phyloP scores from a whole-genome alignment of 2,113 vertebrate genomes.

The Alethe castanea region DNA sequence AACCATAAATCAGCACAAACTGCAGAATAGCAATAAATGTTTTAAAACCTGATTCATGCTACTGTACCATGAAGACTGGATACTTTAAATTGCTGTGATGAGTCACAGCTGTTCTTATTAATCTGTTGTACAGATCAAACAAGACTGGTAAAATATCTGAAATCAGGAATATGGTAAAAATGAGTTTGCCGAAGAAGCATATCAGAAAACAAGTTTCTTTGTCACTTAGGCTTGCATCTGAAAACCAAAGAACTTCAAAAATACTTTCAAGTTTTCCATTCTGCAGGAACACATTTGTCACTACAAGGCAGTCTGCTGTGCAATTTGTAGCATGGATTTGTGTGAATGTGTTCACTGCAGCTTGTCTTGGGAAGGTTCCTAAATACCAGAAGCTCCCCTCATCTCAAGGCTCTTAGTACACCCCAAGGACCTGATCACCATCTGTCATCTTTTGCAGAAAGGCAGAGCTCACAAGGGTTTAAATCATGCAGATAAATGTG shows the following conservation, averaged over 20 bases:
- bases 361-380: background rate
- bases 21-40: background rate
- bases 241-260: background rate
- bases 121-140: background rate
- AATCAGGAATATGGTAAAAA: background rate
- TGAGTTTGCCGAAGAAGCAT: background rate
- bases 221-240: background rate
- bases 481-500: background rate
- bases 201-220: background rate
- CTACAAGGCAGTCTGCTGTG: background rate
- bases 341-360: background rate
- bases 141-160: background rate
- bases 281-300: background rate
- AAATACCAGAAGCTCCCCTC: background rate
- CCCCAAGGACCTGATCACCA: background rate
- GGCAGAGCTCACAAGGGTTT: background rate
- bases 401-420: background rate
- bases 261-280: background rate
- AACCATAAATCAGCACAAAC: background rate
- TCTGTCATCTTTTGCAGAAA: background rate
- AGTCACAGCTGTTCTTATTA: background rate
- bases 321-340: background rate
- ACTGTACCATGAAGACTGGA: background rate
- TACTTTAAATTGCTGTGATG: background rate
- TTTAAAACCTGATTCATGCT: background rate